These are phyloP conservation scores for Eospalax fontanierii DNA, from an alignment of 2,797 vertebrate species.

Conservation along the genomic window DNA sequence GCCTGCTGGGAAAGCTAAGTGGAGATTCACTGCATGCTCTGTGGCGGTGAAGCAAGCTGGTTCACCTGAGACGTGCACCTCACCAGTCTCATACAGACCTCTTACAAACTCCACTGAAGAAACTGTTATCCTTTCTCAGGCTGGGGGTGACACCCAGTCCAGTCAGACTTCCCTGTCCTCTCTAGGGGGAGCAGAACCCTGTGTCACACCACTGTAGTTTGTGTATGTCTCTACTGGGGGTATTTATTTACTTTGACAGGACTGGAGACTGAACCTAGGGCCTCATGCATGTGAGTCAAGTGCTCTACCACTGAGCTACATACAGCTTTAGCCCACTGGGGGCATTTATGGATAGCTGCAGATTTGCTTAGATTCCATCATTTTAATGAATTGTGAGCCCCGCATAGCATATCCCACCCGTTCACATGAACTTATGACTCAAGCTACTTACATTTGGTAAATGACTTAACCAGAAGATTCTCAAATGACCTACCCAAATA, in stretches of 20 bases:
- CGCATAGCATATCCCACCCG: fast-evolving
- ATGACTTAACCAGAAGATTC: not conserved
- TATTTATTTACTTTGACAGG: not conserved
- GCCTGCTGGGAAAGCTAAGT: not conserved
- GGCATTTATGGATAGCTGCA: not conserved
- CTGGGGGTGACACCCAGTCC: not conserved
- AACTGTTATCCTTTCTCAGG: not conserved
- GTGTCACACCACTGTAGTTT: fast-evolving
- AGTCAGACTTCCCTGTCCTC: no score
- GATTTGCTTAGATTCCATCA: not conserved
- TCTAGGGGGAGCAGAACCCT: fast-evolving
- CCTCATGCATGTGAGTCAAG: not conserved
- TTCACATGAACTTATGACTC: not conserved
- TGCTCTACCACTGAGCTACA: not conserved
- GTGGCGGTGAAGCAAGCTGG: no score
- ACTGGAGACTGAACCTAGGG: not conserved
- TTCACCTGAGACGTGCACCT: not conserved
- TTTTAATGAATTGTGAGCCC: not conserved
- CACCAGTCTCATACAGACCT: not conserved
- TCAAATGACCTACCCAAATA: not conserved
- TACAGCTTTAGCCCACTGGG: not conserved
- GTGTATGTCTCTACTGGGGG: fast-evolving
- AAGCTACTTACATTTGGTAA: not conserved
- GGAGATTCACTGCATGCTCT: not conserved
- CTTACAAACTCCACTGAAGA: not conserved